Conservation (phyloP, 2,888 invertebrate species). For the Leptinotarsa peninsularis region DNA sequence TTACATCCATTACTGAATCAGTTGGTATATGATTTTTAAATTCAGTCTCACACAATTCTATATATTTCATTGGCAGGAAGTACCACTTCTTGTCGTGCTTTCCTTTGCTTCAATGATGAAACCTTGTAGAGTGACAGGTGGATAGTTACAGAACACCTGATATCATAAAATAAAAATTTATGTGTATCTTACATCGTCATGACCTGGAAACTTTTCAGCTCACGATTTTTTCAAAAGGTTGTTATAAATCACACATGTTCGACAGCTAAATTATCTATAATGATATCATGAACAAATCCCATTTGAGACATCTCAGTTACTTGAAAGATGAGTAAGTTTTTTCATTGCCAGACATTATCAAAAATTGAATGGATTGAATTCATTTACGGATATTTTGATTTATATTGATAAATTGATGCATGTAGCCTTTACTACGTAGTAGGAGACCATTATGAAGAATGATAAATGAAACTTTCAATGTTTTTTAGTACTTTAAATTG, state of each 20-base stretch:
- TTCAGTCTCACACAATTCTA: too few relatives aligned
- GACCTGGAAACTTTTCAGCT: constrained; percentile 36
- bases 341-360: not conserved
- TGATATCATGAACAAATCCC: constrained; percentile 19
- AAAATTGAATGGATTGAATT: not conserved
- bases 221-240: constrained; percentile 33
- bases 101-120: not conserved
- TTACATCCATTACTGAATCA: too few relatives aligned
- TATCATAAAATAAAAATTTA: constrained; percentile 20
- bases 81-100: not conserved
- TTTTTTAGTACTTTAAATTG: too few relatives aligned
- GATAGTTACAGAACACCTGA: constrained; percentile 11
- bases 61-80: not conserved
- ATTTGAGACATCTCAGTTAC: constrained; percentile 25
- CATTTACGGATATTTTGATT: too few relatives aligned
- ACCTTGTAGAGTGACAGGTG: constrained; percentile 14
- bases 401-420: too few relatives aligned
- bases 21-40: too few relatives aligned
- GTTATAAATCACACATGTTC: constrained; percentile 35
- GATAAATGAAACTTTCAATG: too few relatives aligned
- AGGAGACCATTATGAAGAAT: too few relatives aligned
- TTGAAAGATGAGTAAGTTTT: not conserved
- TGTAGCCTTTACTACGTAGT: too few relatives aligned
- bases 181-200: constrained; percentile 30
- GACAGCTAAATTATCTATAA: constrained; percentile 39